Base-by-base conservation (phyloP, 2,888 invertebrate genomes). In the Argyra leucocephala region DNA sequence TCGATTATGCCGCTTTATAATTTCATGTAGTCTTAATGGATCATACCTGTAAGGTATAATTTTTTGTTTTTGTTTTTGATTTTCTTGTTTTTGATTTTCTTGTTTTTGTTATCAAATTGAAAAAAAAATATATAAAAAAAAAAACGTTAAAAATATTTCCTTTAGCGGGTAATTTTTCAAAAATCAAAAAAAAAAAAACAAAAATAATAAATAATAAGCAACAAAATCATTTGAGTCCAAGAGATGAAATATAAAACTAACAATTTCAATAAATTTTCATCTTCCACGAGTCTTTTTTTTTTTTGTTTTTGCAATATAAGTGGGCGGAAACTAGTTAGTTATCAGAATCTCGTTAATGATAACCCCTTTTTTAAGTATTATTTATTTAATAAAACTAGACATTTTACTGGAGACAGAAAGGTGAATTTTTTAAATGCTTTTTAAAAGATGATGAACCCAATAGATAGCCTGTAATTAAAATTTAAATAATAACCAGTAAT, bases 1-100 rank as follows among this genome's bases (percentile, higher is more conserved):
- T 48, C 48, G 48, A 48, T 48, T 48, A 48, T 48, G 48, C 48
- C 48, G 48, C 48, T 48, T 48, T 48, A 48, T 48, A 48, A n/a
- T 15, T 48, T 48, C 48, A 48, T 48, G 48, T 48, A 18, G 18
- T 48, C 48, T 48, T 48, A 48, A 48, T 48, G 48, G 48, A 48
- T 48, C 48, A 48, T 48, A 48, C 48, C 48, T 48, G 48, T 6
- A 48, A 48, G 48, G 48, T 48, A 15, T n/a, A 48, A 1, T 18
- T 18, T 48, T 48, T 31, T 7, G n/a, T 7, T 7, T 31, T 31
- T 31, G 31, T n/a, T n/a, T n/a, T n/a, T n/a, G n/a, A n/a, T n/a
- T n/a, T n/a, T n/a, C n/a, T n/a, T n/a, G n/a, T n/a, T 31, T 31
- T 31, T 31, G n/a, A n/a, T n/a, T n/a, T 31, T 48, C 18, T 48